A percentile compares a stretch with the other conserved stretches of the same genome.
Conservation (phyloP, 2,113 vertebrate genomes). For the Neolamprologus fasciatus region DNA sequence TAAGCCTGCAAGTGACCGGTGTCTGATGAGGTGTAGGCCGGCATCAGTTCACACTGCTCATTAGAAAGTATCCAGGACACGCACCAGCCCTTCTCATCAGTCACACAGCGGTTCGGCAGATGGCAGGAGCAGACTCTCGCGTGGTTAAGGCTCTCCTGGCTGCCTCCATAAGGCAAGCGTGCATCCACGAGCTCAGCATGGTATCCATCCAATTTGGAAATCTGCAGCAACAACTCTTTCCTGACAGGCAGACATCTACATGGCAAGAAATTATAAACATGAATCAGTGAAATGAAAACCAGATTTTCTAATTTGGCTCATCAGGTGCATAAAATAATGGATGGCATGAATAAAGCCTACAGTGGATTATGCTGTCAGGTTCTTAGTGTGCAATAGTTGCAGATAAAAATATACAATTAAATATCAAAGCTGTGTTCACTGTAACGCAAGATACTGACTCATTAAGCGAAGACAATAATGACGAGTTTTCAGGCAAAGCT, state of each 20-base stretch:
- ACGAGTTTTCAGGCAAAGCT: not conserved
- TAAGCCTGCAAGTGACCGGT: conserved; percentile 43
- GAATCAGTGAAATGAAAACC: not conserved
- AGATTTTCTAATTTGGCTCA: not conserved
- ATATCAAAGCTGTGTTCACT: not conserved
- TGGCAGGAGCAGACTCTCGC: conserved; percentile 44
- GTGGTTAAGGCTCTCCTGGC: conserved; percentile 28
- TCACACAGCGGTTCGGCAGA: conserved; percentile 62
- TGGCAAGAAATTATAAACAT: not conserved
- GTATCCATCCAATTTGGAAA: conserved; percentile 45
- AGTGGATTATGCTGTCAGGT: not conserved
- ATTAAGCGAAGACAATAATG: not conserved
- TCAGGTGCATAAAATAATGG: not conserved
- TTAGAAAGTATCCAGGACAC: conserved; percentile 60
- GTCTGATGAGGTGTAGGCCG: conserved; percentile 45
- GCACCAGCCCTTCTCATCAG: conserved; percentile 28
- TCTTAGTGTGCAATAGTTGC: not conserved
- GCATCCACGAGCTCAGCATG: conserved; percentile 44
- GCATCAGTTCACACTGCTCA: conserved; percentile 63
- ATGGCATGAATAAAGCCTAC: not conserved
- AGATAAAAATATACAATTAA: not conserved
- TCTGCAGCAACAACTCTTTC: not conserved
- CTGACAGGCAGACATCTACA: not conserved
- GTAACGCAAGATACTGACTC: not conserved
- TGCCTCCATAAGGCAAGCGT: conserved; percentile 48